Percentiles rank a stretch among this genome's conserved stretches.
Conservation (phyloP, 2,888 invertebrate genomes). For the Philaethria dido region DNA sequence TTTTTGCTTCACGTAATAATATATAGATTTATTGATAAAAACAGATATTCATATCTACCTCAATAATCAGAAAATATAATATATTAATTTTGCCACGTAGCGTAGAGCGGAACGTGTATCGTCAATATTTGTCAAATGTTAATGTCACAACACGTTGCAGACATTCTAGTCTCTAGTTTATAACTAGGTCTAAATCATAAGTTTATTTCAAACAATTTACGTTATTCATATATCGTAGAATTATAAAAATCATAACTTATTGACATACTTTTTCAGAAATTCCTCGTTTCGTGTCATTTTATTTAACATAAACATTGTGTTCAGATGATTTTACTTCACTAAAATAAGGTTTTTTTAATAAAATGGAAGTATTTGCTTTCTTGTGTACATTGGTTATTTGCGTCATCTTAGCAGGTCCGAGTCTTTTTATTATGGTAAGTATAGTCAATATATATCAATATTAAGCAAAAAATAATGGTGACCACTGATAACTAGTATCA, state of each 20-base stretch:
- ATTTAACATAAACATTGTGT: not conserved
- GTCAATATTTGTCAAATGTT: not conserved
- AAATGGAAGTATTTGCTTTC: conserved; percentile 20
- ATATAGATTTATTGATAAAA: too few species aligned
- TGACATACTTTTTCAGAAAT: not conserved
- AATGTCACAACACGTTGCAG: conserved; percentile 17
- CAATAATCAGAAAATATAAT: too few species aligned
- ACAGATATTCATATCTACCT: too few species aligned
- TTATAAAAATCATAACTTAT: not conserved
- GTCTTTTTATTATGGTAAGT: conserved; percentile 57
- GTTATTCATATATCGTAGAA: not conserved
- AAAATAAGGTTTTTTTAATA: not conserved
- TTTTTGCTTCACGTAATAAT: too few species aligned
- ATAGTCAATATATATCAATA: too few species aligned
- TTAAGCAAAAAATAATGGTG: not conserved
- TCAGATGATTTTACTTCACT: not conserved
- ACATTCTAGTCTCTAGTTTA: not conserved
- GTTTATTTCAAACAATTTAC: not conserved
- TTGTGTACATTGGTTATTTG: conserved; percentile 49
- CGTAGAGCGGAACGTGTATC: not conserved
- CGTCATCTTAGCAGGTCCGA: conserved; percentile 47
- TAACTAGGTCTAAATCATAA: not conserved
- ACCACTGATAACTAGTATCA: not conserved
- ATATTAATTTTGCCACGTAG: not conserved
- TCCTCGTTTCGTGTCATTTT: not conserved